Base-by-base conservation (phyloP, 2,888 invertebrate genomes). In the Spatulosminthurus flaviceps region DNA sequence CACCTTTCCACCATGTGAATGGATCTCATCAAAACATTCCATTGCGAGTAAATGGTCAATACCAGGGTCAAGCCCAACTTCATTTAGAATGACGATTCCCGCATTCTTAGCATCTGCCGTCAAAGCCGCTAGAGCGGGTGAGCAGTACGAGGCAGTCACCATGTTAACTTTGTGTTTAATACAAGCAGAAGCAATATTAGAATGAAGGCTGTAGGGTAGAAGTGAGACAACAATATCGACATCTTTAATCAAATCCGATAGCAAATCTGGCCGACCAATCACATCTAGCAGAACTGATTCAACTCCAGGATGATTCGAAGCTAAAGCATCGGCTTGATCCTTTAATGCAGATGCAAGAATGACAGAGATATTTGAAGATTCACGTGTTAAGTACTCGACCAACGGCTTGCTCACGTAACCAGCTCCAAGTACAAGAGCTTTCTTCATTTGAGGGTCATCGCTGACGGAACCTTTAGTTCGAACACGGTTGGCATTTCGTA, bases 11-110 rank as follows among this genome's bases (percentile, higher is more conserved):
- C 98, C 98, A 70, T 92, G 92, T 81, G 91, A 92, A 86, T 95
- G 93, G 16, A 95, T 92, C 86, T 97, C 94, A 87, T 98, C 96
- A 86, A 99, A 97, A 87, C 96, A 97, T 87, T 99, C 97, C 88
- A 98, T 91, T 0, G 99, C 99, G 78, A 99, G 88, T 84, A 99
- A 90, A 88, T 99, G 99, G 88, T 98, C 97, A 84, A 97, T 97
- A n/a, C 98, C 99, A 0, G 99, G 99, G 87, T 99, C 99, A 41
- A 99, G 90, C 0, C 99, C 99, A 0, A 97, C 93, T 89, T 99
- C 99, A 87, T 98, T 99, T 82, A 99, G 89, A 64, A 99, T 91
- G 0, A 98, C 98, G 0, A 99, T 90, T 0, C 95, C 97, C 0
- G 96, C 95, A 42, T 93, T 92, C 72, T 92, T 90, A 0, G 98